Percentiles rank a stretch among this genome's conserved stretches.
phyloP scores from a whole-genome alignment of 2,797 vertebrate genomes.

The Lacerta viridis region DNA sequence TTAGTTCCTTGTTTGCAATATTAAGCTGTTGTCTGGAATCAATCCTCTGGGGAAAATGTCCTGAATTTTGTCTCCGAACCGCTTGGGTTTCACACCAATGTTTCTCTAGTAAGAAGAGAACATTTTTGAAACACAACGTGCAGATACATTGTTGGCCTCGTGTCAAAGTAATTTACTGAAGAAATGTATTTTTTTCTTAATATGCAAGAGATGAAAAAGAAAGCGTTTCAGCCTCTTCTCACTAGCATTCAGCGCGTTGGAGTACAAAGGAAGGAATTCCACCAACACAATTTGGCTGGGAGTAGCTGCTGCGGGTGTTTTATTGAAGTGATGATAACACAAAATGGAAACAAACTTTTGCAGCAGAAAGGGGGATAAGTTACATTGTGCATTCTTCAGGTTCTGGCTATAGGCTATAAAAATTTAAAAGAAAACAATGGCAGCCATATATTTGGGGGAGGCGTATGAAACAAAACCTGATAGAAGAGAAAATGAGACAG shows the following conservation, averaged over 20 bases:
- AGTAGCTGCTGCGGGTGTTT: background rate
- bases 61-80: background rate
- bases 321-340: background rate
- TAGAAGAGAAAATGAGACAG: no score
- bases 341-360: background rate
- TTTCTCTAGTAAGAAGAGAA: slow-evolving; percentile 29
- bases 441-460: background rate
- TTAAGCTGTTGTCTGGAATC: no score
- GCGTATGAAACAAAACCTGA: no score
- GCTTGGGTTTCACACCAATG: slow-evolving; percentile 13
- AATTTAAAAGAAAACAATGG: background rate
- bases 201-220: slow-evolving; percentile 36
- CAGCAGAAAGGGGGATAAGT: background rate
- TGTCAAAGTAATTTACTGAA: slow-evolving; percentile 35
- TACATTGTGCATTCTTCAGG: slow-evolving; percentile 1
- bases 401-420: no score
- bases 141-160: background rate
- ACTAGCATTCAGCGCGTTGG: background rate
- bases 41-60: background rate
- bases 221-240: slow-evolving; percentile 22
- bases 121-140: slow-evolving; percentile 36
- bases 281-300: background rate
- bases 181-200: slow-evolving; percentile 31
- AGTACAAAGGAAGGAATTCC: slow-evolving; percentile 20
- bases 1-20: no score